Conservation (phyloP, 2,797 vertebrate genomes). For the Mergus octosetaceus region DNA sequence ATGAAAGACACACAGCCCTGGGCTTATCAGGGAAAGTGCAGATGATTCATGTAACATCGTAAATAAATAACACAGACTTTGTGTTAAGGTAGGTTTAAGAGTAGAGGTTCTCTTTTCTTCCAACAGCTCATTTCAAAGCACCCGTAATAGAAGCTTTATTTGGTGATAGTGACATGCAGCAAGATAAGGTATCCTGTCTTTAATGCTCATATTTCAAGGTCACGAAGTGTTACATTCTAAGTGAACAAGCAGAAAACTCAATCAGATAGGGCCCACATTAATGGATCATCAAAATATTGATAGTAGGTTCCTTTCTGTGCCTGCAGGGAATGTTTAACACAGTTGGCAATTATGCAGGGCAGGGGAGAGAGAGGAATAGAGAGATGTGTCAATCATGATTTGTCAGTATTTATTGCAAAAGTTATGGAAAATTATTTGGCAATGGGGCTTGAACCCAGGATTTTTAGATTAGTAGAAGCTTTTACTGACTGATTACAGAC, state of each 20-base stretch:
- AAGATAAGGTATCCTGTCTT: conserved; percentile 67
- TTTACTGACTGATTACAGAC: background rate
- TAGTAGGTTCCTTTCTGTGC: background rate
- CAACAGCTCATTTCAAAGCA: conserved; percentile 69
- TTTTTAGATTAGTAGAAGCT: background rate
- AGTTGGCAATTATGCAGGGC: background rate
- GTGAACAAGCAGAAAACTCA: conserved; percentile 34
- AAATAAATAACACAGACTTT: conserved; percentile 79
- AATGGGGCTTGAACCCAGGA: background rate
- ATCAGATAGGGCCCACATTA: conserved; percentile 23
- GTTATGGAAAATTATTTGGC: background rate
- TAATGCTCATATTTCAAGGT: conserved; percentile 77
- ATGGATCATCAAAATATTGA: conserved; percentile 51
- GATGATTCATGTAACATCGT: conserved; percentile 81
- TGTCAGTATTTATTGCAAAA: background rate
- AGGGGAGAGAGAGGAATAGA: background rate
- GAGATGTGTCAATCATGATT: background rate
- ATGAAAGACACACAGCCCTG: conserved; percentile 80
- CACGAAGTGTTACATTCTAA: conserved; percentile 54
- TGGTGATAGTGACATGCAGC: conserved; percentile 67
- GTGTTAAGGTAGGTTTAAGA: conserved; percentile 71
- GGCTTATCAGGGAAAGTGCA: conserved; percentile 80
- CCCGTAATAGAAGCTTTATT: conserved; percentile 49
- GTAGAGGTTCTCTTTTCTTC: conserved; percentile 66
- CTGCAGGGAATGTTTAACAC: background rate